Evolutionary conservation across 2,113 vertebrate species (phyloP).

Genomic region (Ursus arctos): DNA sequence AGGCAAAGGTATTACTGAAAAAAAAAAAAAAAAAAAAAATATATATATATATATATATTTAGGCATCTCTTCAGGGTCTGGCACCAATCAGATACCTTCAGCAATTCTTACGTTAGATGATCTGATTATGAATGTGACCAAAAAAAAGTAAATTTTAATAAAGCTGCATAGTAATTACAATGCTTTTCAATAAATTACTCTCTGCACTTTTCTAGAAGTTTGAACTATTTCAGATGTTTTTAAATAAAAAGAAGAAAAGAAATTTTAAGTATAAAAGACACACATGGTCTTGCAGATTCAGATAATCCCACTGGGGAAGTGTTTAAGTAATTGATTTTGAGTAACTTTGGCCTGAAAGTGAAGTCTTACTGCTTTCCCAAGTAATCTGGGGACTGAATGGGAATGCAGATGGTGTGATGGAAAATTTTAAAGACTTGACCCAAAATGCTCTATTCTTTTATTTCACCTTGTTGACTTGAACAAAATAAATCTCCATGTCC

Average conservation of each 20-base stretch:
- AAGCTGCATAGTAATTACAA: not conserved
- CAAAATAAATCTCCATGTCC: conserved; percentile 86
- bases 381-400: conserved; percentile 78
- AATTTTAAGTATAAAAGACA: conserved; percentile 53
- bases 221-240: conserved; percentile 68
- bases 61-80: not conserved
- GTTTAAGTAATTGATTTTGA: conserved; percentile 75
- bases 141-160: conserved; percentile 54
- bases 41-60: too few relatives aligned
- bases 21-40: too few relatives aligned
- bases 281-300: conserved; percentile 64
- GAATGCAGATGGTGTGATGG: conserved; percentile 85
- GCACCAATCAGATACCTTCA: not conserved
- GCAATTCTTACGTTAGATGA: not conserved
- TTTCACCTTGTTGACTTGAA: conserved; percentile 87
- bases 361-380: conserved; percentile 66
- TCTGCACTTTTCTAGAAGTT: conserved; percentile 43
- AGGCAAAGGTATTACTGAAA: not conserved
- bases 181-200: conserved; percentile 43
- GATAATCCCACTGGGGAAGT: conserved; percentile 69
- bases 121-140: conserved; percentile 2
- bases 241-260: conserved; percentile 65
- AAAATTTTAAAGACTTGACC: conserved; percentile 84
- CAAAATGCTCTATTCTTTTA: conserved; percentile 85
- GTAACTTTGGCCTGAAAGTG: conserved; percentile 73